Evolutionary conservation across 2,888 invertebrate genomes (phyloP), one percentile per base, ranked within the genome.

Genomic region (Eulithis prunata): DNA sequence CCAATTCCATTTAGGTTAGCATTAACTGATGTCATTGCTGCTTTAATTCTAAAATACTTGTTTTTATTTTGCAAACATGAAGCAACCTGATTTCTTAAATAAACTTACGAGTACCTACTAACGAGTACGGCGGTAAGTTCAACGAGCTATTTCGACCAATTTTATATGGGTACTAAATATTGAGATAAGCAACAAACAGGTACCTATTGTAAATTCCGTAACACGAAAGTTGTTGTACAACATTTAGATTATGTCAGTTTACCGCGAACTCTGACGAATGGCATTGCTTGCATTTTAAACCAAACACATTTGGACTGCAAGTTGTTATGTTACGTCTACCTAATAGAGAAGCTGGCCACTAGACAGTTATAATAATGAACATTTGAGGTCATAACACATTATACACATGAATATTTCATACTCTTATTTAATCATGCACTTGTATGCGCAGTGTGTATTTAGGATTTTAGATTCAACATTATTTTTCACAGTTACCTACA

Each of bases 301-400:
- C 0, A 32, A 32, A 60, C 47, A 65, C 58, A 54, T 55, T 66
- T 32, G 13, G 36, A 13, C 41, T 41, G 41, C 41, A 41, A 38
- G 38, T 38, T 41, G 41, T 41, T 41, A 41, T 12, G 36, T 13
- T 46, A 28, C 28, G 51, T 57, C 41, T 52, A 59, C n/a, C 45
- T 47, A n/a, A n/a, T n/a, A 63, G 55, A 62, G 53, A 41, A 53
- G 51, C 62, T 68, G 70, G 69, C 62, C 64, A 68, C 72, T 70
- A 49, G 67, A 71, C 85, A 84, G 84, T 86, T 87, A 85, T 82
- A 81, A 85, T 82, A 81, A n/a, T 82, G 78, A 85, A 81, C 79
- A 76, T 79, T 82, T 77, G 78, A 82, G 79, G 79, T 81, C 81
- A 41, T 41, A 38, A 7, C 38, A 81, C 78, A 53, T 75, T 76